These are phyloP conservation scores for Eubucco bourcierii DNA, from an alignment of 2,113 vertebrate genomes.

Conservation along the genomic window DNA sequence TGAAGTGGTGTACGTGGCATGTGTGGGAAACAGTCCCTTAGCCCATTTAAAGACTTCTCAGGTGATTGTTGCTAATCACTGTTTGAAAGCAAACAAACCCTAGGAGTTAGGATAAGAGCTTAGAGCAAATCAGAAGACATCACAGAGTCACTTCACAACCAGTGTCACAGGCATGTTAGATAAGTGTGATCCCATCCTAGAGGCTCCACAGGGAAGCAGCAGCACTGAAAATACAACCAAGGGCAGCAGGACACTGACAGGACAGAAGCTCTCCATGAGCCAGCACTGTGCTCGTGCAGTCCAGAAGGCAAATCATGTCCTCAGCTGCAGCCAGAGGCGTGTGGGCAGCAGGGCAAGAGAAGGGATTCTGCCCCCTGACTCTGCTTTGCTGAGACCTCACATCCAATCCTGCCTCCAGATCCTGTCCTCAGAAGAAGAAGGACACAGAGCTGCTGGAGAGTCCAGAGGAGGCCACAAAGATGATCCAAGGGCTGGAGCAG, in stretches of 20 bases:
- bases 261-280: neutral
- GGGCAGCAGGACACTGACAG: neutral
- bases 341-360: too few species aligned
- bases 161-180: neutral
- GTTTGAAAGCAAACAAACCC: neutral
- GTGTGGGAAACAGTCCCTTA: neutral
- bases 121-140: neutral
- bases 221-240: neutral
- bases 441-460: too few species aligned
- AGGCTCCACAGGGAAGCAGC: neutral
- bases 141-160: neutral
- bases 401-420: too few species aligned
- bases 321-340: too few species aligned
- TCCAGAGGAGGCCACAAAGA: too few species aligned
- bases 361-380: too few species aligned
- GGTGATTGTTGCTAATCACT: neutral
- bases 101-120: neutral
- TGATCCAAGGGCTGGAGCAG: too few species aligned
- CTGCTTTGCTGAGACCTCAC: too few species aligned
- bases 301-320: too few species aligned
- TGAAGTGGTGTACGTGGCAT: neutral
- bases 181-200: neutral
- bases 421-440: too few species aligned
- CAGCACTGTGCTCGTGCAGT: too few species aligned
- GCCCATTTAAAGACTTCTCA: neutral